phyloP scores from a whole-genome alignment of 2,888 invertebrate genomes.

The Molorchus minor region DNA sequence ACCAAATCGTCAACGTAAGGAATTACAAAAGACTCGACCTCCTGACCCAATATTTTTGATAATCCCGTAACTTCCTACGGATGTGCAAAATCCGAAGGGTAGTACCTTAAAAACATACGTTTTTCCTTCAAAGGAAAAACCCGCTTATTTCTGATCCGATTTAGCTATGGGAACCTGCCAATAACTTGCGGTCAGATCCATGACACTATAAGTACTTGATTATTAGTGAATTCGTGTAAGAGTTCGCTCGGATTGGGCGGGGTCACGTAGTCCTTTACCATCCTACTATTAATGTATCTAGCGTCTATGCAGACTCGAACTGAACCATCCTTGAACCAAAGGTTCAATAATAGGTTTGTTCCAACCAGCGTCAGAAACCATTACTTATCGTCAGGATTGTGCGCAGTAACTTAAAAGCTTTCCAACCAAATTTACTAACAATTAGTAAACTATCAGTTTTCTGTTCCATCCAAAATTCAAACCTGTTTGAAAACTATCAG shows the following conservation, averaged over 20 bases:
- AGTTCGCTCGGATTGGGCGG: neutral
- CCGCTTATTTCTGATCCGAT: neutral
- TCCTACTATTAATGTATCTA: neutral
- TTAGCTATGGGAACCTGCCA: neutral
- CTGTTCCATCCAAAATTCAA: no score
- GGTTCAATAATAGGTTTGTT: no score
- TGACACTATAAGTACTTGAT: neutral
- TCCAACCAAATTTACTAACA: no score
- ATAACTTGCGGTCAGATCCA: neutral
- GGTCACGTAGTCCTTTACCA: neutral
- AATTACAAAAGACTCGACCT: neutral
- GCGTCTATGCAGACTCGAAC: slow-evolving; percentile 5
- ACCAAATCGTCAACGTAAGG: slow-evolving; percentile 11
- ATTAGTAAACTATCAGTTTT: no score
- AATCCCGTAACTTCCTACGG: slow-evolving; percentile 1
- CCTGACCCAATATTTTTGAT: neutral
- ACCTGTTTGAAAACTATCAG: no score
- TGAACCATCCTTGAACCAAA: neutral
- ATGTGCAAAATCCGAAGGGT: neutral
- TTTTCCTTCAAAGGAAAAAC: neutral
- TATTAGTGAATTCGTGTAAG: neutral
- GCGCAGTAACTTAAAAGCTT: no score
- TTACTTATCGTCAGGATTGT: no score
- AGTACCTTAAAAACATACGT: neutral
- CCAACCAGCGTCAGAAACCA: no score